Conservation (phyloP, 2,888 invertebrate species). For the Leptopilina drosophilae region DNA sequence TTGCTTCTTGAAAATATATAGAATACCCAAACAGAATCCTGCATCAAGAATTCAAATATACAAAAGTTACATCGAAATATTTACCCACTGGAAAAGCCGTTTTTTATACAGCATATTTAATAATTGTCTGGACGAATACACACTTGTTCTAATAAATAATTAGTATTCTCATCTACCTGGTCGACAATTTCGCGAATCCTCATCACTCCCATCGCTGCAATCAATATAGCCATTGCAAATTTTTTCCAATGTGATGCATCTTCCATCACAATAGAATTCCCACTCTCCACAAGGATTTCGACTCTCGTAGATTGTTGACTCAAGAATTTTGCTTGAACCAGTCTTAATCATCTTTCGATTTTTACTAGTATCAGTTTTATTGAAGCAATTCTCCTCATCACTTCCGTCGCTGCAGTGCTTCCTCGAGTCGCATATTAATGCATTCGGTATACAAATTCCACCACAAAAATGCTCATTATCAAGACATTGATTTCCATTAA, state of each 20-base stretch:
- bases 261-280: slow-evolving; percentile 77
- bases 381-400: slow-evolving; percentile 25
- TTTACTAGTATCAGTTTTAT: slow-evolving; percentile 61
- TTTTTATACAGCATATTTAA: slow-evolving; percentile 50
- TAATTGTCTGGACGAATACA: slow-evolving; percentile 33
- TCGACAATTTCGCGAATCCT: slow-evolving; percentile 69
- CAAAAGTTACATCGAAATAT: neutral
- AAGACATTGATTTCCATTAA: neutral
- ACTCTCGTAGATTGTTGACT: neutral
- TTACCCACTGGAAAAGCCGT: slow-evolving; percentile 47
- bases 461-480: slow-evolving; percentile 37
- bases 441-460: neutral
- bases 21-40: neutral
- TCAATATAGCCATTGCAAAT: slow-evolving; percentile 81
- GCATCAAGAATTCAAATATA: neutral
- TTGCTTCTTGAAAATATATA: too few species aligned
- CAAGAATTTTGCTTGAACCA: neutral
- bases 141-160: slow-evolving; percentile 2
- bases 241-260: slow-evolving; percentile 78
- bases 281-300: slow-evolving; percentile 30
- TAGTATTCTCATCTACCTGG: slow-evolving; percentile 55
- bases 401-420: slow-evolving; percentile 24
- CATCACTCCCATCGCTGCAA: slow-evolving; percentile 81
- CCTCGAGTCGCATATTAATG: slow-evolving; percentile 12
- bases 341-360: slow-evolving; percentile 56